A percentile compares a stretch with the other conserved stretches of the same genome.
These are phyloP conservation scores for Pachypanchax playfairii DNA, from an alignment of 2,113 vertebrate species.

Conservation along the genomic window DNA sequence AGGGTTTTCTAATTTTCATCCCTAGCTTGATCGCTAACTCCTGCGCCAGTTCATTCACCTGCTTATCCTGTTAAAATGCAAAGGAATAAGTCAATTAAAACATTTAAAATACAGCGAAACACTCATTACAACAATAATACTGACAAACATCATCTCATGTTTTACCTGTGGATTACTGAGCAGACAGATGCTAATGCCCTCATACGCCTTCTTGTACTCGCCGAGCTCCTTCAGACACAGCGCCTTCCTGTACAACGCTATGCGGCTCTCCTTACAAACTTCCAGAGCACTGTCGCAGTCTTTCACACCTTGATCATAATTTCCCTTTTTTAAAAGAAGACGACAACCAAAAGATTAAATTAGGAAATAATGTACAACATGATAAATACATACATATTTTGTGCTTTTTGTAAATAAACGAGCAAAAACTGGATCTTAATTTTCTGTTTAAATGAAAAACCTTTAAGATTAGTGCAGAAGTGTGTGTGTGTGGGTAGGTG, in stretches of 20 bases:
- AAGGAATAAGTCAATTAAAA: background rate
- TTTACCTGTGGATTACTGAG: slow-evolving; percentile 86
- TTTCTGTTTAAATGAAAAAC: no score
- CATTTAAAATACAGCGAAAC: background rate
- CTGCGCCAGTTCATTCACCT: slow-evolving; percentile 88
- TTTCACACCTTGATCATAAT: slow-evolving; percentile 83
- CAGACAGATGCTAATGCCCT: slow-evolving; percentile 87
- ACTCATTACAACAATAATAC: background rate
- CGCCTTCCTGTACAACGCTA: slow-evolving; percentile 89
- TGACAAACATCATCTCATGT: no score
- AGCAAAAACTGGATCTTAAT: no score
- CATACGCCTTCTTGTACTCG: slow-evolving; percentile 88
- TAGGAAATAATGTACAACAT: background rate
- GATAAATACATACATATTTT: background rate
- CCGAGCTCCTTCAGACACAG: slow-evolving; percentile 88
- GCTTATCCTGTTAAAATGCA: slow-evolving; percentile 83
- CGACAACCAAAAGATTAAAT: background rate
- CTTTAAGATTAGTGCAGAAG: no score
- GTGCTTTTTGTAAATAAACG: background rate
- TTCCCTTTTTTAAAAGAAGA: slow-evolving; percentile 72
- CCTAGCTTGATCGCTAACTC: slow-evolving; percentile 88
- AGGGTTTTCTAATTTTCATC: slow-evolving; percentile 87
- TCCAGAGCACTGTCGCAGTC: slow-evolving; percentile 87
- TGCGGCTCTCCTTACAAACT: slow-evolving; percentile 83
- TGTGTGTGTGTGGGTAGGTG: no score